Base-by-base conservation (phyloP, 2,888 invertebrate genomes). In the Leucoma salicis region DNA sequence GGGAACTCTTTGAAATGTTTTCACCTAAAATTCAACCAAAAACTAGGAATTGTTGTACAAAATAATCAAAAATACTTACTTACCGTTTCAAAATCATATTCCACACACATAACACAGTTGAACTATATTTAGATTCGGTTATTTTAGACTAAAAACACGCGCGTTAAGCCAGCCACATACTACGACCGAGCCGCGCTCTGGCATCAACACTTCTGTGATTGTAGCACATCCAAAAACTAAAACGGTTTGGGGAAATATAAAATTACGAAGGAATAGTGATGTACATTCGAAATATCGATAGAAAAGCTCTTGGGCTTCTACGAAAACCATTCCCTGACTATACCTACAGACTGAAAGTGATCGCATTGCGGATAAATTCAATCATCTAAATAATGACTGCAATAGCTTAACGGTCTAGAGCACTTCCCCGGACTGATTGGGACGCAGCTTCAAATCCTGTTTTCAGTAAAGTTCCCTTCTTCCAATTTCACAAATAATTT, bases 71-170 rank as follows among this genome's bases (percentile, higher is more conserved):
- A 33, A 34, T 34, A 42, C 37, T 37, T 33, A 42, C 42, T 42
- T 38, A 42, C 42, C 37, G 38, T 28, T 42, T 42, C 16, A 42
- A 42, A 42, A 42, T 37, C 42, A 42, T 42, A 42, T 38, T 42
- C 12, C 42, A 29, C 33, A 15, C 42, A 42, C 42, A 38, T 33
- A 38, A 27, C 37, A 42, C 42, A 29, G 21, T 35, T 10, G 18
- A 3, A 33, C 28, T 42, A 42, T 38, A 16, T 21, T 33, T 42
- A 42, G 42, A 31, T 14, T 5, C 10, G 13, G 35, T 42, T 38
- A 42, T 42, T 42, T 42, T 31, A 4, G 38, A 34, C 24, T 18
- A 29, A 13, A 29, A 16, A 33, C 29, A 21, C 24, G 15, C 33
- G 8, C 11, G 15, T 12, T 25, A 14, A 13, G n/a, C 42, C 14